Conservation (phyloP, 2,797 vertebrate genomes). For the Macropodus opercularis region DNA sequence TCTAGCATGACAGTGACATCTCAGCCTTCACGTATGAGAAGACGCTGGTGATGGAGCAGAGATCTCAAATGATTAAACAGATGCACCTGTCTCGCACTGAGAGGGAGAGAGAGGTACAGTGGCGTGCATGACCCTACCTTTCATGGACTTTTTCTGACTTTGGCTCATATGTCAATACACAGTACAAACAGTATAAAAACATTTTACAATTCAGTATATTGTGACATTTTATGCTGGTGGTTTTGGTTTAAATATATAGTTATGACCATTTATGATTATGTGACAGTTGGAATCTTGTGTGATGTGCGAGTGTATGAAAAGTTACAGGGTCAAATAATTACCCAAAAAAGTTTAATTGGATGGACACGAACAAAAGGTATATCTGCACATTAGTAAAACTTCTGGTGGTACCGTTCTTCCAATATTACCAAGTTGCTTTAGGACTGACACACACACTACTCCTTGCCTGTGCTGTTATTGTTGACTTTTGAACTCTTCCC, state of each 20-base stretch:
- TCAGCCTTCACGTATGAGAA: constrained; percentile 97
- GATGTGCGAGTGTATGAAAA: too few species aligned
- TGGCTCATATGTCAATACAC: background rate
- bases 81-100: constrained; percentile 95
- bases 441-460: background rate
- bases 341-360: too few species aligned
- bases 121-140: background rate
- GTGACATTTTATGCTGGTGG: background rate
- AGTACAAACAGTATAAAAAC: too few species aligned
- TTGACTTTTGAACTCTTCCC: constrained; percentile 55
- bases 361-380: too few species aligned
- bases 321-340: too few species aligned
- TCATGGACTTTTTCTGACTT: background rate
- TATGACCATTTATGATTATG: too few species aligned
- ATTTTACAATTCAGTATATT: too few species aligned
- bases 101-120: constrained; percentile 89
- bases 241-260: too few species aligned
- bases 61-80: constrained; percentile 95
- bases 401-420: background rate
- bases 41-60: constrained; percentile 96
- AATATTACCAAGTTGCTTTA: background rate
- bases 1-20: constrained; percentile 92
- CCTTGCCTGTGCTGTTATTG: constrained; percentile 10
- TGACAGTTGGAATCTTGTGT: too few species aligned
- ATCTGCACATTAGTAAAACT: too few species aligned